Evolutionary conservation across 2,113 vertebrate species (phyloP), one percentile per base, ranked within the genome.

Genomic region (Pristiophorus japonicus): DNA sequence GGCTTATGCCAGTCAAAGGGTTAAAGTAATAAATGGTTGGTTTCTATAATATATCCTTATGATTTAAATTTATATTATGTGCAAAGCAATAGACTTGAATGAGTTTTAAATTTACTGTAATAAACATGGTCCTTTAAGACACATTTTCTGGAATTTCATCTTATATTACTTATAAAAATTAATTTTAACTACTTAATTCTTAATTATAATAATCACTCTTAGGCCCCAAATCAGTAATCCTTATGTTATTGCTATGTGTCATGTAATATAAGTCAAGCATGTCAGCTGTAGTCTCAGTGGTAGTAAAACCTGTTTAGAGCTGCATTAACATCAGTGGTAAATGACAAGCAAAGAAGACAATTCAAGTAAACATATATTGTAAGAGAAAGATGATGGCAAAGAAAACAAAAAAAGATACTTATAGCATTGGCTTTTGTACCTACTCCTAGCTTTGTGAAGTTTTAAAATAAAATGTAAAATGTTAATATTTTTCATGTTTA

Each of bases 131-230:
- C 93, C 93, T 94, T 94, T 94, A 94, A 94, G 93, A 67, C 66
- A 47, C 93, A 70, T 94, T 94, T 94, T 94, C 93, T 94, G 93
- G 24, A 51, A 94, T 94, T 94, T 94, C 93, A 73, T 73, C 93
- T 92, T 63, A 70, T 94, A 94, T 94, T 94, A 94, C 93, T 94
- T 94, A 70, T 94, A 73, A 94, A 94, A 94, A 94, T 73, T 94
- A 94, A 94, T 94, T 94, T 94, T 94, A 94, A 94, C 93, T 94
- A 94, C 93, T 94, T 94, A 94, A 94, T 94, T 94, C 93, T 94
- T 94, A 94, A 94, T 94, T 94, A 94, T 94, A 94, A 94, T 94
- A 94, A 94, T 94, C 70, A 94, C 73, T 94, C 93, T 94, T 70
- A 94, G 93, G 65, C 93, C 93, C 93, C 93, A 94, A 67, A 94